Percentiles rank a stretch among this genome's conserved stretches.
Conservation (phyloP, 2,113 vertebrate genomes). For the Psilopsiagon aurifrons region DNA sequence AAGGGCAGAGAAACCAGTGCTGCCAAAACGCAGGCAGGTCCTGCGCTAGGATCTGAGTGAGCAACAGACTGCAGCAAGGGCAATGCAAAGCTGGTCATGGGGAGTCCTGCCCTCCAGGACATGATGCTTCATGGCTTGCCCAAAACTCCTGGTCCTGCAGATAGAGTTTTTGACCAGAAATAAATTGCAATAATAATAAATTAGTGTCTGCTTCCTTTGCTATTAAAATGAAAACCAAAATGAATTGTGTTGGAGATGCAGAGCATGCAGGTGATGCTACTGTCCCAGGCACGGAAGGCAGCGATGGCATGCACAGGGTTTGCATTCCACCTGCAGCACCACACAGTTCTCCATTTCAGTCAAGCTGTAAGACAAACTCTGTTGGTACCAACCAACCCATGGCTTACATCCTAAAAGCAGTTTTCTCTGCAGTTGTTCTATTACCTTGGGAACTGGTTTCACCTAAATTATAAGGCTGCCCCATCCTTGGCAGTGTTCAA, state of each 20-base stretch:
- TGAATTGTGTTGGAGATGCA: background rate
- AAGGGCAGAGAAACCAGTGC: background rate
- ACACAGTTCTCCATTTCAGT: background rate
- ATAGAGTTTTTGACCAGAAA: background rate
- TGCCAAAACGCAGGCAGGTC: rapidly evolving
- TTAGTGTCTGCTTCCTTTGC: background rate
- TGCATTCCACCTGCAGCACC: background rate
- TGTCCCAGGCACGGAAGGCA: rapidly evolving
- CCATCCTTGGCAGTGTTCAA: background rate
- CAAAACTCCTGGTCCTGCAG: background rate
- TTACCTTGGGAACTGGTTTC: background rate
- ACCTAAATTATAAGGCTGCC: background rate
- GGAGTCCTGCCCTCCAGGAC: background rate
- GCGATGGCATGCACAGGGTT: background rate
- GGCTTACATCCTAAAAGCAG: background rate
- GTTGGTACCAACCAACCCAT: background rate
- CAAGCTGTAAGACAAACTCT: background rate
- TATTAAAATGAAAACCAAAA: background rate
- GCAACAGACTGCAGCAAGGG: background rate
- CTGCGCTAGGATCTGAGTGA: background rate
- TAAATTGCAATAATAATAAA: background rate
- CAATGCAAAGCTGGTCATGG: rapidly evolving
- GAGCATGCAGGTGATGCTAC: background rate
- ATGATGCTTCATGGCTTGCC: background rate
- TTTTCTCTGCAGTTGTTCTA: background rate